Evolutionary conservation across 2,888 invertebrate genomes (phyloP), one percentile per base, ranked within the genome.

Genomic region (Anthoptus insignis): DNA sequence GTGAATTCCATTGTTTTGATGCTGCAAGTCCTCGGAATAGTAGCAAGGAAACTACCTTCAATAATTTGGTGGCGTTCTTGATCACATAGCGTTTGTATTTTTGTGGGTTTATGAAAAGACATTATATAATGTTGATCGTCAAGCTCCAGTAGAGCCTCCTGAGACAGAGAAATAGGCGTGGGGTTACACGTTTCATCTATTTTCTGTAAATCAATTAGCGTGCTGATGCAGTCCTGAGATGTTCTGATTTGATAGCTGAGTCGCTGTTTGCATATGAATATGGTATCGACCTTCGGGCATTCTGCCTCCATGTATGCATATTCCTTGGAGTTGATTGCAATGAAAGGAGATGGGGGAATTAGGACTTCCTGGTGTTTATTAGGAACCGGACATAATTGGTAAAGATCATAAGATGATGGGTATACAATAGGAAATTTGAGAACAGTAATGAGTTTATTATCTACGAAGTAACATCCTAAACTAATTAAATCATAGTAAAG

Each of bases 101-200:
- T 65, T 2, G 61, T 68, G 22, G 42, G 19, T 24, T 19, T 49
- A 3, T 58, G 67, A 29, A 65, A 61, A 0, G 61, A 39, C 13
- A 68, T 58, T 9, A 65, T 47, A 47, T 59, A 68, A 37, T 68
- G 65, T 29, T 64, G 60, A 32, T 53, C 24, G 27, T 68, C 64
- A 5, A 68, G 53, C 60, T 68, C 53, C 22, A 53, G 29, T 11
- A 64, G 47, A n/a, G 68, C 68, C 29, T 56, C 65, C 39, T 64
- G 64, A n/a, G 21, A 27, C 9, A 68, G 57, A 3, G 21, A 47
- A 8, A 68, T 27, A 16, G 64, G 14, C 7, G 60, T 59, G 13
- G 32, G n/a, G 21, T 59, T 27, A 29, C 64, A 68, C 7, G 13
- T 5, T 50, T 27, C 27, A 24, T 34, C 42, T 27, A 45, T 42